Base-by-base conservation (phyloP, 53 echinoderm and acorn worm genomes). In the Paracentrotus lividus region DNA sequence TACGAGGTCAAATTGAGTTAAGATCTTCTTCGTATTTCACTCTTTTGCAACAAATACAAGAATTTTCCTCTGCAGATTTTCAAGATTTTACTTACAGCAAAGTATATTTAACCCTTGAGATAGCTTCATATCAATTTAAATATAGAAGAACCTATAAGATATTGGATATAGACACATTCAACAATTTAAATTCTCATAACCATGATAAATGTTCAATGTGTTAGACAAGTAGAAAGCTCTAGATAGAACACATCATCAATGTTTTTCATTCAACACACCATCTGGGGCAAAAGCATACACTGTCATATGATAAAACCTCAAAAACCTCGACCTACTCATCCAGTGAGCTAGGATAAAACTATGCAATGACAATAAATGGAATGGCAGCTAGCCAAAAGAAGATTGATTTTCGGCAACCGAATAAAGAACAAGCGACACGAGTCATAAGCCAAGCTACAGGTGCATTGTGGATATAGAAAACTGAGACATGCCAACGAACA, bases 361-460 rank as follows among this genome's bases (percentile, higher is more conserved):
- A 81, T 47, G 81, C 81, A 45, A 8, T 81, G 81, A 81, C 81
- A 81, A 45, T 81, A 81, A 81, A 24, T 47, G 4, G 29, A 24
- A 26, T 81, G 81, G 81, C 81, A 81, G 10, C n/a, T 23, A 47
- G 81, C 81, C 81, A 81, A 81, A 47, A 26, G 47, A 47, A 81
- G 81, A 81, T 81, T 81, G 81, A 81, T 81, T 81, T 81, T 81
- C 81, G 3, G 0, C n/a, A 49, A 45, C 81, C 81, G 47, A 81
- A 81, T 81, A 81, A 81, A 81, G 81, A n/a, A 47, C 27, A 10
- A 24, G n/a, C 81, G n/a, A 81, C 81, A 81, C 24, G 3, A 45
- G 43, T n/a, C 81, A 81, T 81, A n/a, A 45, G 47, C 26, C 26
- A 2, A 81, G 44, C 81, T 49, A 81, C 81, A 81, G 81, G 81